Evolutionary conservation across 2,797 vertebrate species (phyloP), one percentile per base, ranked within the genome.

Genomic region (Microctenopoma stevenorrisi): DNA sequence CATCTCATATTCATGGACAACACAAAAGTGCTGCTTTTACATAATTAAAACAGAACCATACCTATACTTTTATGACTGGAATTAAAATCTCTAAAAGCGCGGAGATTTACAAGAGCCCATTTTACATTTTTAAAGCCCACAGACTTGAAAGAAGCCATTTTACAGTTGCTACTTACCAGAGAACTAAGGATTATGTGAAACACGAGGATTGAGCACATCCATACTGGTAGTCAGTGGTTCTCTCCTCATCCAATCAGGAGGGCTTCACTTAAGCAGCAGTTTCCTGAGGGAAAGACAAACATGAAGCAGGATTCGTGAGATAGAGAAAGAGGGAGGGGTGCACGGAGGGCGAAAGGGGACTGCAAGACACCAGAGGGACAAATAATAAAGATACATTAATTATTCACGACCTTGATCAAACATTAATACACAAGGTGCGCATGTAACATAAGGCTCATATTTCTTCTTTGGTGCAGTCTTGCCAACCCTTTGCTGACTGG

Each of bases 321-420:
- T 54, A 33, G 43, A 50, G 47, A 61, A 30, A 15, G 51, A 69
- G 52, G 47, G 55, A 71, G 33, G 50, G 65, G 14, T 38, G 44
- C 47, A 56, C 26, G 40, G 52, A 72, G 67, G 57, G 61, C 68
- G 40, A 46, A 42, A 56, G 47, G 74, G 68, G 61, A 72, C 78
- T 79, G 69, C 74, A 78, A 80, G 85, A 82, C 73, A 84, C 82
- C 60, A 77, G 64, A 67, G 82, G 85, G 88, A 85, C 86, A 86
- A 89, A 92, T 86, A 87, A 90, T 88, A 81, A 85, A 89, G 74
- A 81, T 3, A n/a, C 60, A 91, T 92, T 37, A 85, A 92, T 90
- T 88, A 92, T 91, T 92, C 83, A 92, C 66, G 62, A 67, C 53
- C 67, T 65, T 62, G 18, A 87, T 91, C 85, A 90, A 89, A 90